A percentile compares a stretch with the other conserved stretches of the same genome.
phyloP scores from a whole-genome alignment of 1,140 invertebrate genomes.

The Drosophila pectinifera region DNA sequence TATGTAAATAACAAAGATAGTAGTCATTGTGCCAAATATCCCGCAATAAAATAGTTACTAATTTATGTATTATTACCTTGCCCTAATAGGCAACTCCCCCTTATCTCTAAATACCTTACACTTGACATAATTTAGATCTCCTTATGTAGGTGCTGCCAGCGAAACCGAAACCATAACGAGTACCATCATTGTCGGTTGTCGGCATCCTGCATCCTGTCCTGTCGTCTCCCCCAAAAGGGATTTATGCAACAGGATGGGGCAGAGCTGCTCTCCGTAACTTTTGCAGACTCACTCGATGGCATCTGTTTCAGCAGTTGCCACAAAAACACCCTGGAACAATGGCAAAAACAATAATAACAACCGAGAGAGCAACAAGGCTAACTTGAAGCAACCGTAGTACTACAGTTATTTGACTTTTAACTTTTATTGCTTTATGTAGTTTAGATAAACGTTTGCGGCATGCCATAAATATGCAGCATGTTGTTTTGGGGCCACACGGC shows the following conservation, averaged over 20 bases:
- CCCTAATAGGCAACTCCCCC: not conserved
- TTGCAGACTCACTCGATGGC: constrained; percentile 26
- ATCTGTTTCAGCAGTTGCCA: constrained; percentile 46
- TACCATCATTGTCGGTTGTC: constrained; percentile 53
- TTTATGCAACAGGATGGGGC: constrained; percentile 1
- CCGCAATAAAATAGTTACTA: not conserved
- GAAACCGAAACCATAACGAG: constrained; percentile 34
- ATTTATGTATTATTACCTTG: not conserved
- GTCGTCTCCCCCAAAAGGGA: constrained; percentile 44
- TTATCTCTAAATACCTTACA: not conserved
- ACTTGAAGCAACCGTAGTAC: constrained; percentile 50
- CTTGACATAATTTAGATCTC: constrained; percentile 24
- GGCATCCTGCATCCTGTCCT: constrained; percentile 9
- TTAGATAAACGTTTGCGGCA: constrained; percentile 83
- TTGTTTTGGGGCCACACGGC: constrained; percentile 18
- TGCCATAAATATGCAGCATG: constrained; percentile 77
- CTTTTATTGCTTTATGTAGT: constrained; percentile 83
- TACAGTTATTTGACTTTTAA: constrained; percentile 83
- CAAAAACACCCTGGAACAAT: constrained; percentile 44
- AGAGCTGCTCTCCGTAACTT: not conserved
- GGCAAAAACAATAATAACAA: constrained; percentile 50
- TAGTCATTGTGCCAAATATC: not conserved
- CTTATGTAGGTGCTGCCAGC: constrained; percentile 7
- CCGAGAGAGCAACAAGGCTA: constrained; percentile 43
- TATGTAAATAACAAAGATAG: not conserved